These are phyloP conservation scores for Mustela lutreola DNA, from an alignment of 2,113 vertebrate genomes.

Conservation along the genomic window DNA sequence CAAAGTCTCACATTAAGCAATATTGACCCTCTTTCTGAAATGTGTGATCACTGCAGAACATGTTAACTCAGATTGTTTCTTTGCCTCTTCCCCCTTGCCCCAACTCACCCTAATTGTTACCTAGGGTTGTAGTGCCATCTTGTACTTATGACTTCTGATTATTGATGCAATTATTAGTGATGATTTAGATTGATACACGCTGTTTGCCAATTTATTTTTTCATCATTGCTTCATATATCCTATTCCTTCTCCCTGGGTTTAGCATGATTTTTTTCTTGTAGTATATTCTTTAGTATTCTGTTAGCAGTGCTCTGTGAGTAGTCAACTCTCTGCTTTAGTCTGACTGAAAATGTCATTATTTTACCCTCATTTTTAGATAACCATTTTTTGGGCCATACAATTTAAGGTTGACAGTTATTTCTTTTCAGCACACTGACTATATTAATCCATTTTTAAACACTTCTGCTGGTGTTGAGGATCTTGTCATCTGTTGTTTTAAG, in stretches of 20 bases:
- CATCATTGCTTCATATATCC: neutral
- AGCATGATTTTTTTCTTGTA: neutral
- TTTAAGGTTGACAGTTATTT: neutral
- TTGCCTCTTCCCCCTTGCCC: no score
- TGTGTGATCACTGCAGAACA: neutral
- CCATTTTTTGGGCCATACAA: neutral
- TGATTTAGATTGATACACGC: neutral
- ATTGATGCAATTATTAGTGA: neutral
- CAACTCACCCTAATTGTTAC: neutral
- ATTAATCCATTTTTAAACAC: neutral
- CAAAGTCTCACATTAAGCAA: neutral
- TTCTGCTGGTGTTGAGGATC: neutral
- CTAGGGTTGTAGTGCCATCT: neutral
- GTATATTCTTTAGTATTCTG: neutral
- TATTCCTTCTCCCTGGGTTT: neutral
- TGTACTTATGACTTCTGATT: neutral
- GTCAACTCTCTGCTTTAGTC: conserved; percentile 16
- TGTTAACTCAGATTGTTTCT: neutral
- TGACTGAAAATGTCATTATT: conserved; percentile 51
- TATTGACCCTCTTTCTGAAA: neutral
- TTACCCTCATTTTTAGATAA: conserved; percentile 7
- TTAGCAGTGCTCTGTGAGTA: neutral
- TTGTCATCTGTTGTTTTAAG: neutral
- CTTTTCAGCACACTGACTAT: neutral
- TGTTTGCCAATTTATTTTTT: conserved; percentile 59